Conservation (phyloP, 2,888 invertebrate genomes). For the Nesidiocoris tenuis region DNA sequence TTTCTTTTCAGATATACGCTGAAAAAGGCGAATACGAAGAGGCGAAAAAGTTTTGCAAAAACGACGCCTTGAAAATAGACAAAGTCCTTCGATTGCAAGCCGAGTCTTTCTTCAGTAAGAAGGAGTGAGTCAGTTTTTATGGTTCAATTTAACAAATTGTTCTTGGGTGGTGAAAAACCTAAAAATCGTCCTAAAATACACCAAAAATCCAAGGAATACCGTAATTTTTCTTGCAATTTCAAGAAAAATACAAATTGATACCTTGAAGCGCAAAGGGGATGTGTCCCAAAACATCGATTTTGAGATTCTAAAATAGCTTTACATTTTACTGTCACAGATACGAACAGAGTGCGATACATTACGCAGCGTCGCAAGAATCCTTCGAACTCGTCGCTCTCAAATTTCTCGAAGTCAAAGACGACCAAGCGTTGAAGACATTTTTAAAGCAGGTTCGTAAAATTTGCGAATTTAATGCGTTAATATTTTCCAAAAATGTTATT, state of each 20-base stretch:
- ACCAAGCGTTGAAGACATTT: constrained; percentile 81
- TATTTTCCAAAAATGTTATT: constrained; percentile 8
- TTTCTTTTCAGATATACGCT: constrained; percentile 66
- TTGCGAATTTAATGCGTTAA: neutral
- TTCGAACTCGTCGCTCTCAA: constrained; percentile 94
- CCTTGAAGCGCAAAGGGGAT: too few relatives aligned
- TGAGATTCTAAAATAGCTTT: too few relatives aligned
- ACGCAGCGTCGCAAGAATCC: constrained; percentile 84
- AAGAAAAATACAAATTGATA: too few relatives aligned
- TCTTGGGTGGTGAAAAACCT: neutral
- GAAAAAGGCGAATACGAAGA: constrained; percentile 81
- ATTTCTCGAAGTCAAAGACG: constrained; percentile 75
- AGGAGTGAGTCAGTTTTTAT: constrained; percentile 58
- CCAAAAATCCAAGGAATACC: too few relatives aligned
- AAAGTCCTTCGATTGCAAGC: constrained; percentile 86
- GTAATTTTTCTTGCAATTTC: too few relatives aligned
- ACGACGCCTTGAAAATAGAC: constrained; percentile 78
- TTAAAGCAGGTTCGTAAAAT: constrained; percentile 66
- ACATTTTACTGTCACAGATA: constrained; percentile 58
- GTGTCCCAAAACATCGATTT: too few relatives aligned
- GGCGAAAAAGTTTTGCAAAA: constrained; percentile 80
- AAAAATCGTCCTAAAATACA: too few relatives aligned
- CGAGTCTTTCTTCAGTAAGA: constrained; percentile 75
- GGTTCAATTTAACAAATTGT: neutral
- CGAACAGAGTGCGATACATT: constrained; percentile 80